Conservation (phyloP, 2,888 invertebrate genomes). For the Phortica magna region DNA sequence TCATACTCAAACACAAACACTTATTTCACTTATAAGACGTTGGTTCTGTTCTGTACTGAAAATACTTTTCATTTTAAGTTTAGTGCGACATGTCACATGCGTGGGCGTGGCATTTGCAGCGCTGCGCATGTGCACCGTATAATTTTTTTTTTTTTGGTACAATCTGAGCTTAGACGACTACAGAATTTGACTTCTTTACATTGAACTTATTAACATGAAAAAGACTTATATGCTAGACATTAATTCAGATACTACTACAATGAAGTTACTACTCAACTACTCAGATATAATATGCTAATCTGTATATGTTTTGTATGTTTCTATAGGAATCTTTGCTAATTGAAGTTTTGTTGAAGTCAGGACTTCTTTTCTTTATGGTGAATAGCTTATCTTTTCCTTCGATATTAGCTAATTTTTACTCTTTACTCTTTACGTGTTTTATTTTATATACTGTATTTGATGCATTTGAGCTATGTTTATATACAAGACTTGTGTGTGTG, state of each 20-base stretch:
- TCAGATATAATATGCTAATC: slow-evolving; percentile 38
- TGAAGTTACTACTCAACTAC: slow-evolving; percentile 21
- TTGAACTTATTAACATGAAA: slow-evolving; percentile 38
- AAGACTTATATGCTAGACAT: slow-evolving; percentile 52
- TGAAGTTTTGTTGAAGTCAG: slow-evolving; percentile 2
- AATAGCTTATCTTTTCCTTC: slow-evolving; percentile 42
- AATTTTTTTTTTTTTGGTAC: slow-evolving; percentile 50
- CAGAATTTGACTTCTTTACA: slow-evolving; percentile 68
- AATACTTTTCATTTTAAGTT: slow-evolving; percentile 53
- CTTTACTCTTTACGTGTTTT: slow-evolving; percentile 34
- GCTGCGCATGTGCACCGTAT: not conserved
- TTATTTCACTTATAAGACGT: slow-evolving; percentile 1
- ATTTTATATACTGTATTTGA: slow-evolving; percentile 60
- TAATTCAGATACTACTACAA: slow-evolving; percentile 48
- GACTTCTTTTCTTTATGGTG: slow-evolving; percentile 52
- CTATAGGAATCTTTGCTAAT: slow-evolving; percentile 64
- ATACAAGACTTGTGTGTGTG: slow-evolving; percentile 52
- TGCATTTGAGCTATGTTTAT: slow-evolving; percentile 48
- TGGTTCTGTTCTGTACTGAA: slow-evolving; percentile 31
- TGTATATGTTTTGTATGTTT: slow-evolving; percentile 30
- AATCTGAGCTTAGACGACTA: slow-evolving; percentile 61
- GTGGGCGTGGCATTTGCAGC: not conserved
- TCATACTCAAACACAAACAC: not conserved
- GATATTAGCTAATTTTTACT: slow-evolving; percentile 26
- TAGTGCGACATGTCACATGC: slow-evolving; percentile 7